Conservation (phyloP, 2,888 invertebrate species). For the Mamestra brassicae region DNA sequence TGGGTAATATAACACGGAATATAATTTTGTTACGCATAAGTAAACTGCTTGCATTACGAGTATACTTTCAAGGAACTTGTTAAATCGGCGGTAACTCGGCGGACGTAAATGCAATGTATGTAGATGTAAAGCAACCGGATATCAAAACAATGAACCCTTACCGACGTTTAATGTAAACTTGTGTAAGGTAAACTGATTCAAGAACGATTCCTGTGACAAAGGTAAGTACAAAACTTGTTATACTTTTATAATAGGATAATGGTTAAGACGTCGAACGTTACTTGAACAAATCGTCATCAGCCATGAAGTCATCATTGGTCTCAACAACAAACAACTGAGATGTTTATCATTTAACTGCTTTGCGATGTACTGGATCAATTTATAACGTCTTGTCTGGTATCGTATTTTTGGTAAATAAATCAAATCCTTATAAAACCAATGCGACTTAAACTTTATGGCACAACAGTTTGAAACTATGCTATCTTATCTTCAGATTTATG, state of each 20-base stretch:
- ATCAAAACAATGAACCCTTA: slow-evolving; percentile 52
- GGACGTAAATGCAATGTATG: slow-evolving; percentile 53
- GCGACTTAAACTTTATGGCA: slow-evolving; percentile 16
- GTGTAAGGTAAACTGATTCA: slow-evolving; percentile 27
- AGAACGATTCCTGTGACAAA: slow-evolving; percentile 26
- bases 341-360: slow-evolving; percentile 27
- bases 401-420: slow-evolving; percentile 16
- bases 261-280: slow-evolving; percentile 5
- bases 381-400: slow-evolving; percentile 21
- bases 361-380: slow-evolving; percentile 38
- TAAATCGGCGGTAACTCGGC: slow-evolving; percentile 58
- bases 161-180: slow-evolving; percentile 30
- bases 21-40: slow-evolving; percentile 37
- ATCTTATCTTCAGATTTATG: slow-evolving; percentile 48
- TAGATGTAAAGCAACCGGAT: slow-evolving; percentile 58
- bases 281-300: slow-evolving; percentile 15
- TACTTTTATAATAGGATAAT: not conserved
- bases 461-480: slow-evolving; percentile 13
- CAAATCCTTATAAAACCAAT: slow-evolving; percentile 16
- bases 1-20: slow-evolving; percentile 43
- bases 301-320: slow-evolving; percentile 32
- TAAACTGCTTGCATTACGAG: slow-evolving; percentile 55
- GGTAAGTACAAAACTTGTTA: slow-evolving; percentile 51
- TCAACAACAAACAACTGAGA: slow-evolving; percentile 25
- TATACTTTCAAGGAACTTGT: slow-evolving; percentile 66